Conservation (phyloP, 2,888 invertebrate species). For the Aporophyla lueneburgensis region DNA sequence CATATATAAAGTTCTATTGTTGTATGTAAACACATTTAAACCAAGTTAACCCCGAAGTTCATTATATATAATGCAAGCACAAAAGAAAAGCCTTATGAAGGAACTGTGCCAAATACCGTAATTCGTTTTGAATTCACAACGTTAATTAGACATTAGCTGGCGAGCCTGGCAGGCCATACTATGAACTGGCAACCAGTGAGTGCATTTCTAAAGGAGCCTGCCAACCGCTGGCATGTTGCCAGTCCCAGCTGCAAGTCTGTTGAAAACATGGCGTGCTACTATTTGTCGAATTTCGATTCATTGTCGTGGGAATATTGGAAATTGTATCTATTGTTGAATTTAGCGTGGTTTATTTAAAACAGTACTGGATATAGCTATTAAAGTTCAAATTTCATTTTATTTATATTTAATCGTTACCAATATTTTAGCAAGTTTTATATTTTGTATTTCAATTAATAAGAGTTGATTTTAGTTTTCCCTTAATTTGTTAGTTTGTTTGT, state of each 20-base stretch:
- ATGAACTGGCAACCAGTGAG: conserved; percentile 46
- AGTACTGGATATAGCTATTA: no score
- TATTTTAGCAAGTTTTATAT: no score
- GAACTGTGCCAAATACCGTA: conserved; percentile 59
- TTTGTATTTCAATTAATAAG: no score
- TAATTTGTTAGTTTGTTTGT: no score
- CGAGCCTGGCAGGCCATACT: conserved; percentile 46
- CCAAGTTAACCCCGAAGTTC: conserved; percentile 8
- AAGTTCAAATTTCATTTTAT: no score
- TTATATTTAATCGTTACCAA: no score
- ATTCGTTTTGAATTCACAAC: conserved; percentile 44
- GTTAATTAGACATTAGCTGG: conserved; percentile 60
- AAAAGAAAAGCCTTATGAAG: conserved; percentile 26
- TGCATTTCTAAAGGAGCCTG: conserved; percentile 56
- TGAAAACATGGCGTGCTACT: conserved; percentile 24
- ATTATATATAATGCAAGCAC: conserved; percentile 19
- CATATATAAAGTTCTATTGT: not conserved
- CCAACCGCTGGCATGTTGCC: conserved; percentile 57
- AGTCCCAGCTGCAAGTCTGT: conserved; percentile 48
- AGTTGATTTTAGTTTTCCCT: no score
- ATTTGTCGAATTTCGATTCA: conserved; percentile 36
- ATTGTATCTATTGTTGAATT: not conserved
- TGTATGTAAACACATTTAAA: not conserved
- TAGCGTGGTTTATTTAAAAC: conserved; percentile 8
- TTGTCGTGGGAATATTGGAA: conserved; percentile 29